Evolutionary conservation across 2,113 vertebrate genomes (phyloP).

Genomic region (Suricata suricatta): DNA sequence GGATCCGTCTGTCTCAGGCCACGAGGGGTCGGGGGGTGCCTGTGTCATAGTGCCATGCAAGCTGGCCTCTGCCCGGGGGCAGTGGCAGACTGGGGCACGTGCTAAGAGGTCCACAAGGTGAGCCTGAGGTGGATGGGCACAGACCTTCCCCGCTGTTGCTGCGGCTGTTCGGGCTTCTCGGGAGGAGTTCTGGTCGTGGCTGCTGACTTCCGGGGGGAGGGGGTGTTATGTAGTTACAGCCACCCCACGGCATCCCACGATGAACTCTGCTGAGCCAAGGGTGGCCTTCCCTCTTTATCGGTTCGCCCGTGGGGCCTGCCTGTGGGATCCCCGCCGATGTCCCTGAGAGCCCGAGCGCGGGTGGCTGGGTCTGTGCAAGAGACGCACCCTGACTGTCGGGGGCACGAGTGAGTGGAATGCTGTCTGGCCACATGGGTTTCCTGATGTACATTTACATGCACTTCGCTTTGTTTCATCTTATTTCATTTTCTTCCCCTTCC

Average conservation of each 20-base stretch:
- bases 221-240: fast-evolving
- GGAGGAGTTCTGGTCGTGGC: fast-evolving
- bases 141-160: fast-evolving
- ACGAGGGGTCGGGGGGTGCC: fast-evolving
- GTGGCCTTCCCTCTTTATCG: fast-evolving
- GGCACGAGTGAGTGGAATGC: fast-evolving
- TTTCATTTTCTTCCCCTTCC: not conserved
- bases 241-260: fast-evolving
- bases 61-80: not conserved
- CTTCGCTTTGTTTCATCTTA: not conserved
- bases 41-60: fast-evolving
- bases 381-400: fast-evolving
- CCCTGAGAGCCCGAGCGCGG: fast-evolving
- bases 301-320: not conserved
- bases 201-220: fast-evolving
- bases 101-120: not conserved
- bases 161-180: not conserved
- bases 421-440: not conserved
- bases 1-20: not conserved
- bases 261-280: fast-evolving
- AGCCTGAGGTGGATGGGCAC: not conserved
- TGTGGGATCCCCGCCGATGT: not conserved
- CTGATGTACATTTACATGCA: fast-evolving
- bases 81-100: not conserved
- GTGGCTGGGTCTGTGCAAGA: fast-evolving